Evolutionary conservation across 2,888 invertebrate genomes (phyloP).

Genomic region (Melieria picta): DNA sequence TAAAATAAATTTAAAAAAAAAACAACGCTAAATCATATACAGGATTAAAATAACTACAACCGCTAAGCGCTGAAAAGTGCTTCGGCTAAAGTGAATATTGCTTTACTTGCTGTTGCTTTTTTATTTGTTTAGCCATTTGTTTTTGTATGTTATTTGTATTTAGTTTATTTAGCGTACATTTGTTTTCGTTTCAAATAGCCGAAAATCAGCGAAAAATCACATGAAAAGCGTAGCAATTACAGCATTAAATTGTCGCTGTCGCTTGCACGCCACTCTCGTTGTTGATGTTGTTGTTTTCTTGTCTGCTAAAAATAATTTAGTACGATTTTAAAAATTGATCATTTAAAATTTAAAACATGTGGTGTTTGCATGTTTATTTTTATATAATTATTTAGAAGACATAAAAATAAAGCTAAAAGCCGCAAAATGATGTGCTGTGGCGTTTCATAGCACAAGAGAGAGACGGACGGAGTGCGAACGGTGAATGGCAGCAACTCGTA

Average conservation of each 20-base stretch:
- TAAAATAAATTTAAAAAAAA: too few species aligned
- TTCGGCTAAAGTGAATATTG: too few species aligned
- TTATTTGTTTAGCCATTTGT: background rate
- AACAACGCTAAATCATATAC: too few species aligned
- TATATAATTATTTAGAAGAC: constrained; percentile 28
- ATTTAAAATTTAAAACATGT: constrained; percentile 55
- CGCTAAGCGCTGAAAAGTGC: too few species aligned
- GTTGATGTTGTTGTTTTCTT: constrained; percentile 3
- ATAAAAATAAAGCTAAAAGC: too few species aligned
- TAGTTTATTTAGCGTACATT: background rate
- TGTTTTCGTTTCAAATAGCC: background rate
- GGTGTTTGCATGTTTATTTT: constrained; percentile 55
- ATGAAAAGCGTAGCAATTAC: constrained; percentile 29
- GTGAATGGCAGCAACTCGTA: too few species aligned
- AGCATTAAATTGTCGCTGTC: constrained; percentile 29
- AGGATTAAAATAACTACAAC: too few species aligned
- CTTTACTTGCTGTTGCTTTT: background rate
- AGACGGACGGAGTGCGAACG: too few species aligned
- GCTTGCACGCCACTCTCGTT: background rate
- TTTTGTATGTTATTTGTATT: background rate
- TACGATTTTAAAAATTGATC: constrained; percentile 38
- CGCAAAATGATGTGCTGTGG: too few species aligned
- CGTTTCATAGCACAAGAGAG: too few species aligned
- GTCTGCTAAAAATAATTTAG: constrained; percentile 22
- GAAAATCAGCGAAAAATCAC: constrained; percentile 11